These are phyloP conservation scores for Otis tarda DNA, from an alignment of 2,113 vertebrate species.

Conservation along the genomic window DNA sequence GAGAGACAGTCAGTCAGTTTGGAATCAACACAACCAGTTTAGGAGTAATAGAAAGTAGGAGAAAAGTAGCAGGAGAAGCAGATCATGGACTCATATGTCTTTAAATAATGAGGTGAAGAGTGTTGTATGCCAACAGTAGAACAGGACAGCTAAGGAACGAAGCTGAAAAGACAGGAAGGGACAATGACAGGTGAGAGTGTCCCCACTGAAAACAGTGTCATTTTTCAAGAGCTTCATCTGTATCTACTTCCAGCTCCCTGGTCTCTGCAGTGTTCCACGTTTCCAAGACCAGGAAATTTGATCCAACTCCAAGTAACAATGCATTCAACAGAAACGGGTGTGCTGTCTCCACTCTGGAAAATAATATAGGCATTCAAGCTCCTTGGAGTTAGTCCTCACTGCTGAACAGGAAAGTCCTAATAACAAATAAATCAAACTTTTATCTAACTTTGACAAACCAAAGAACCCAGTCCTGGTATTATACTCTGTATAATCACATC, in stretches of 20 bases:
- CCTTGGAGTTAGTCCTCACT: neutral
- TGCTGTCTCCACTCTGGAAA: neutral
- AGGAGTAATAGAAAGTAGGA: neutral
- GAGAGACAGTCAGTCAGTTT: neutral
- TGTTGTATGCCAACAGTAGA: neutral
- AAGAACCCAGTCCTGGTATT: neutral
- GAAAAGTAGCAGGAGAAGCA: neutral
- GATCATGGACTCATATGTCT: neutral
- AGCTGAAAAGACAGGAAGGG: neutral
- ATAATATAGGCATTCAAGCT: neutral
- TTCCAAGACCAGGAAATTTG: neutral
- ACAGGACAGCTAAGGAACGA: neutral
- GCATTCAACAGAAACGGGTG: neutral
- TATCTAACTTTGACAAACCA: neutral
- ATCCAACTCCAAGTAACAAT: neutral
- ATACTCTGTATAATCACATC: neutral
- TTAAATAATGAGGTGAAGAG: neutral
- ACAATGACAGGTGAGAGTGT: neutral
- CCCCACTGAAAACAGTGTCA: neutral
- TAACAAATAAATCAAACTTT: neutral
- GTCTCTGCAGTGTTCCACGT: neutral
- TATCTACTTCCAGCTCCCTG: neutral
- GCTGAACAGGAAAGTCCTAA: neutral
- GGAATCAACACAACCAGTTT: neutral
- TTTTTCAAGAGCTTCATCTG: neutral